Percentiles rank a stretch among this genome's conserved stretches.
These are phyloP conservation scores for Siniperca obscura DNA, from an alignment of 2,797 vertebrate genomes.

Conservation along the genomic window DNA sequence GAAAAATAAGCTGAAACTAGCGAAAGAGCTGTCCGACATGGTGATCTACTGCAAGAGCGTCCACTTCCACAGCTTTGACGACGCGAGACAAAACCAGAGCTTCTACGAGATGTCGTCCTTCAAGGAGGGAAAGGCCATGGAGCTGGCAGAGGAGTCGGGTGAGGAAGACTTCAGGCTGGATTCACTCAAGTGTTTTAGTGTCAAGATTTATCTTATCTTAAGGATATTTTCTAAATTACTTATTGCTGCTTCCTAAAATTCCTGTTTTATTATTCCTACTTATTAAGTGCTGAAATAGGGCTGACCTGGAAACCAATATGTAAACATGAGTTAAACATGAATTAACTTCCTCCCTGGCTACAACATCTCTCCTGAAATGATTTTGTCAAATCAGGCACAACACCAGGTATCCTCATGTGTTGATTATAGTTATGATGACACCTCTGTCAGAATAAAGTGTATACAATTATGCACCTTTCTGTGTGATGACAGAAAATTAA, in stretches of 20 bases:
- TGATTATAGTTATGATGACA: not conserved
- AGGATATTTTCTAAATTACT: not conserved
- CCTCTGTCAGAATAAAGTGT: not conserved
- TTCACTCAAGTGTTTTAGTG: not conserved
- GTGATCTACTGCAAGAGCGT: constrained; percentile 97
- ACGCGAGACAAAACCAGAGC: constrained; percentile 80
- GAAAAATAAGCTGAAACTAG: constrained; percentile 89
- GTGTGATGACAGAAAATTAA: not conserved
- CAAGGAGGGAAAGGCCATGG: constrained; percentile 89
- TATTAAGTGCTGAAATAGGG: not conserved
- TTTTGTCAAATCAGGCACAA: no score
- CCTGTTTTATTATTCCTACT: no score
- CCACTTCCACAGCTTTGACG: constrained; percentile 90
- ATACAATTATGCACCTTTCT: not conserved
- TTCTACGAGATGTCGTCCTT: constrained; percentile 97
- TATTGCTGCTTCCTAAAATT: not conserved
- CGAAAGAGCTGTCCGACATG: constrained; percentile 92
- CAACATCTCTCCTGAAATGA: no score
- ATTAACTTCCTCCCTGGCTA: no score
- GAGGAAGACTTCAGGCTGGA: constrained; percentile 13
- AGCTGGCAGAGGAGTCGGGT: constrained; percentile 91
- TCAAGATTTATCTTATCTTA: not conserved
- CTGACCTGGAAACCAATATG: not conserved
- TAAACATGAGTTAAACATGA: not conserved
- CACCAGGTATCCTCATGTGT: no score